A percentile compares a stretch with the other conserved stretches of the same genome.
phyloP scores from a whole-genome alignment of 2,888 invertebrate species.

The Coecobrya sp. region DNA sequence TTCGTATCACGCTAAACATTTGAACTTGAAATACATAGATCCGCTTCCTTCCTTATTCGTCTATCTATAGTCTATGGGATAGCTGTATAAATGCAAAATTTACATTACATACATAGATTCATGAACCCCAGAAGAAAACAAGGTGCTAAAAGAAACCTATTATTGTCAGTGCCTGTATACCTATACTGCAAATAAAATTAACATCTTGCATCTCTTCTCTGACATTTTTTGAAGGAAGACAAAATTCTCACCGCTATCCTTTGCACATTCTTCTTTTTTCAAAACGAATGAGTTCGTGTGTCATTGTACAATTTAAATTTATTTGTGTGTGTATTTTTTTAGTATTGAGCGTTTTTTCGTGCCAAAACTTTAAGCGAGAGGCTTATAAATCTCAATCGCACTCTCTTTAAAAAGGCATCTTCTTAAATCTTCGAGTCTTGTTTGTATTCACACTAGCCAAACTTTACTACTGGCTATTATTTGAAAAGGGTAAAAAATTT shows the following conservation, averaged over 20 bases:
- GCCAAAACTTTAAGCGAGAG: slow-evolving; percentile 25
- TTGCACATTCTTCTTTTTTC: not conserved
- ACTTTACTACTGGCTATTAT: not conserved
- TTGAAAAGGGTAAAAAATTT: not conserved
- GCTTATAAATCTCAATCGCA: slow-evolving; percentile 36
- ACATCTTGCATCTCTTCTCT: no score
- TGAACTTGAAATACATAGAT: no score
- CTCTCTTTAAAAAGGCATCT: slow-evolving; percentile 1
- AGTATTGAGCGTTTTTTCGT: slow-evolving; percentile 35
- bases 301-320: slow-evolving; percentile 34
- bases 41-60: not conserved
- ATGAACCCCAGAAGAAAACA: no score
- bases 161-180: no score
- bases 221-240: not conserved
- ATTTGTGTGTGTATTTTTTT: not conserved
- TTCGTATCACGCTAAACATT: no score
- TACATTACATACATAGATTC: no score
- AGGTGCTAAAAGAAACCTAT: not conserved
- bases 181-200: no score
- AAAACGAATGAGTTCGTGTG: slow-evolving; percentile 49
- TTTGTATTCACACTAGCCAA: not conserved
- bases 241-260: not conserved
- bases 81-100: no score
- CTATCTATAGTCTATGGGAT: no score
- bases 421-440: slow-evolving; percentile 5